These are phyloP conservation scores for Psylliodes chrysocephalus DNA, from an alignment of 2,888 invertebrate species.

Conservation along the genomic window DNA sequence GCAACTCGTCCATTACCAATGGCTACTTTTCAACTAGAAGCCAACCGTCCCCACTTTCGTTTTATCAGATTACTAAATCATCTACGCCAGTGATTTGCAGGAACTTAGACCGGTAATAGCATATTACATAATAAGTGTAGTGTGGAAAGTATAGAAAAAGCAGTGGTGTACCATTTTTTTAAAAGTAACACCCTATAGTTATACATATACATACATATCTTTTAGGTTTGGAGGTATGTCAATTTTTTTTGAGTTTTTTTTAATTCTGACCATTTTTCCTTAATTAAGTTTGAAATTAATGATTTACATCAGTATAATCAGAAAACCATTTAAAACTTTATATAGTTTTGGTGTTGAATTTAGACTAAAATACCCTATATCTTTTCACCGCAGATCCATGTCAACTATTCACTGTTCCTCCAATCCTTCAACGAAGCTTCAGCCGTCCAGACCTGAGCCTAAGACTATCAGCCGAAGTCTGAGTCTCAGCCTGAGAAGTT, in stretches of 20 bases:
- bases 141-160: no score
- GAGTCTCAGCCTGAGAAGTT: slow-evolving; percentile 51
- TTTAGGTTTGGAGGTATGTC: no score
- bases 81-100: slow-evolving; percentile 17
- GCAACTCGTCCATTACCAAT: slow-evolving; percentile 60
- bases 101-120: slow-evolving; percentile 18
- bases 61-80: slow-evolving; percentile 31
- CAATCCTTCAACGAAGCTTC: slow-evolving; percentile 49
- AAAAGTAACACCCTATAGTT: no score
- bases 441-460: slow-evolving; percentile 47
- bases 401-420: not conserved
- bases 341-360: no score
- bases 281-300: no score
- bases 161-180: no score
- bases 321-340: no score
- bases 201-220: no score
- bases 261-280: no score
- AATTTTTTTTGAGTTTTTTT: no score
- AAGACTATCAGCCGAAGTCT: slow-evolving; percentile 40
- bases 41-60: slow-evolving; percentile 55
- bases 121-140: no score
- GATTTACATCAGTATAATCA: no score
- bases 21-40: slow-evolving; percentile 59
- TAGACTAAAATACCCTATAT: not conserved
- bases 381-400: not conserved